A percentile compares a stretch with the other conserved stretches of the same genome.
Conservation (phyloP, 2,888 invertebrate species). For the Cyclophora albipunctata region DNA sequence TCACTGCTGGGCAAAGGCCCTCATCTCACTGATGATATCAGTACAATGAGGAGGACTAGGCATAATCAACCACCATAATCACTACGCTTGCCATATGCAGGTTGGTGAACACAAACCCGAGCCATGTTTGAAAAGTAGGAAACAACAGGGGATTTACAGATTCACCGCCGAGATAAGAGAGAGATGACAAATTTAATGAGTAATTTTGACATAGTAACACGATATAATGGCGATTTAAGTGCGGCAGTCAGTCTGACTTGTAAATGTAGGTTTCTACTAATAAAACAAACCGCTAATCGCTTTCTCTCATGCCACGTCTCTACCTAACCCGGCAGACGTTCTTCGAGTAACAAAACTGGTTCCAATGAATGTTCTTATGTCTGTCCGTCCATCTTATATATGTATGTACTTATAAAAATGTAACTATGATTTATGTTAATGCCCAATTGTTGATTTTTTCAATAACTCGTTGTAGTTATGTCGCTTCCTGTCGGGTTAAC, state of each 20-base stretch:
- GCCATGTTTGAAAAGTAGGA: too few relatives aligned
- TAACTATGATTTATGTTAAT: constrained; percentile 42
- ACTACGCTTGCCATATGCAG: neutral
- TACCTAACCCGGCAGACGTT: constrained; percentile 34
- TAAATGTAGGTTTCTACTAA: too few relatives aligned
- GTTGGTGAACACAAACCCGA: too few relatives aligned
- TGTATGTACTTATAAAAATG: neutral
- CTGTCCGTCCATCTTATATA: constrained; percentile 19
- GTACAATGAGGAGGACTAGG: too few relatives aligned
- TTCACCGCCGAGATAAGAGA: too few relatives aligned
- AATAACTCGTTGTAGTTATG: constrained; percentile 13
- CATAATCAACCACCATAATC: neutral
- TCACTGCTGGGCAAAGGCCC: too few relatives aligned
- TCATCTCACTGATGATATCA: too few relatives aligned
- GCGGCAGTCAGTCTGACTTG: too few relatives aligned
- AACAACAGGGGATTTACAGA: too few relatives aligned
- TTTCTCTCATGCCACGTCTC: constrained; percentile 8
- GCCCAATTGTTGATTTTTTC: constrained; percentile 27
- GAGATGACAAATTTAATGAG: too few relatives aligned
- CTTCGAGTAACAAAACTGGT: constrained; percentile 40
- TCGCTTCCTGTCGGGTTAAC: constrained; percentile 11
- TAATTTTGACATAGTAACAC: too few relatives aligned
- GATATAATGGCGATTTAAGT: too few relatives aligned
- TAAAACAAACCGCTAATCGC: constrained; percentile 8
- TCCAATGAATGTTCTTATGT: constrained; percentile 14